Evolutionary conservation across 1,140 invertebrate genomes (phyloP).

Genomic region (Lepidurus packardi): DNA sequence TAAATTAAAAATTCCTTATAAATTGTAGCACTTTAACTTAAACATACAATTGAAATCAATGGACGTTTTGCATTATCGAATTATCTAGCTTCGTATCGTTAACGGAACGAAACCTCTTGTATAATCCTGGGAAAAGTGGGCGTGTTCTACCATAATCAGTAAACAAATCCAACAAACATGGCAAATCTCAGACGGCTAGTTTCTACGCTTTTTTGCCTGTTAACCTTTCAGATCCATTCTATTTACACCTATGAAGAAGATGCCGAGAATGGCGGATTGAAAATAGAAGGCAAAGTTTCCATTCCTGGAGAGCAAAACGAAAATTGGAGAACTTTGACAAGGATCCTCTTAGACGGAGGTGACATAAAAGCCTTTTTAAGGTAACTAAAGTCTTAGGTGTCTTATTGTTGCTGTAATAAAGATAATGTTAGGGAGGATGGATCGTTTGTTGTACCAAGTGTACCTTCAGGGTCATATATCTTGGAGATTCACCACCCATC

Average conservation of each 20-base stretch:
- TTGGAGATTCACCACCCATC: conserved; percentile 88
- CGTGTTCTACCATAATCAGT: neutral
- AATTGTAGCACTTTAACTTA: too few relatives aligned
- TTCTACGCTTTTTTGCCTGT: neutral
- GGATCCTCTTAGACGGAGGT: conserved; percentile 79
- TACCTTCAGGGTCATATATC: conserved; percentile 90
- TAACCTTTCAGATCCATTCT: neutral
- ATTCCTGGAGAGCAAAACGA: conserved; percentile 56
- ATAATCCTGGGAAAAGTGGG: neutral
- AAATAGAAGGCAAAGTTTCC: conserved; percentile 76
- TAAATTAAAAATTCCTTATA: too few relatives aligned
- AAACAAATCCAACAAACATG: neutral
- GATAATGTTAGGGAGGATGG: conserved; percentile 69
- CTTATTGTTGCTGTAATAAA: conserved; percentile 35
- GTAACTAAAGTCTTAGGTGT: conserved; percentile 44
- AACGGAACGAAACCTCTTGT: neutral
- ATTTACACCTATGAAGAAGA: conserved; percentile 30
- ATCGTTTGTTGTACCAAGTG: conserved; percentile 79
- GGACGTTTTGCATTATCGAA: too few relatives aligned
- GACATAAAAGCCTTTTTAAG: conserved; percentile 76
- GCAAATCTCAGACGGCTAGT: neutral
- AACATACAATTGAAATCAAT: too few relatives aligned
- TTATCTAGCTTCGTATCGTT: neutral
- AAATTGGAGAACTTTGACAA: conserved; percentile 69
- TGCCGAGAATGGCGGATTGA: conserved; percentile 47